Evolutionary conservation across 2,888 invertebrate genomes (phyloP), one percentile per base, ranked within the genome.

Genomic region (Ophion costatus): DNA sequence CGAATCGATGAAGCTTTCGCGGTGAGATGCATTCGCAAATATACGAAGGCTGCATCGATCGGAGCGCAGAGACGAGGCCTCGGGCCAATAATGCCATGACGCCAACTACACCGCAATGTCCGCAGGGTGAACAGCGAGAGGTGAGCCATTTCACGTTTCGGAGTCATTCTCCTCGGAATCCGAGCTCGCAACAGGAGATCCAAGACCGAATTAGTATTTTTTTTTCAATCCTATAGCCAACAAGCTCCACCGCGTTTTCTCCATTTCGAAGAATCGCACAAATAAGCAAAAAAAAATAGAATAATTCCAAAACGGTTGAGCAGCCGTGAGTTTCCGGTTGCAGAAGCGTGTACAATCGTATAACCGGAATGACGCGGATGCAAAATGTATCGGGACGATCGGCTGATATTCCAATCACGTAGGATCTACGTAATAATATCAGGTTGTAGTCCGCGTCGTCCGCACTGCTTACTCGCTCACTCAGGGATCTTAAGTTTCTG

Each of bases 401-500:
- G 51, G 69, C 63, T 64, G 69, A 70, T 38, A 74, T 64, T 75
- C 14, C 45, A 11, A 42, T 64, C 56, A n/a, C 67, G 42, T 74
- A n/a, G 38, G 29, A 80, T 80, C 73, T 66, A 67, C 29, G 51
- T 51, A 51, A 45, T 51, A 56, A 57, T 74, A 70, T 70, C 82
- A 59, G 42, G 79, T 77, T 77, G 64, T 79, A 51, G 20, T 33
- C 29, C 67, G 17, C 51, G 4, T 51, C 61, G 73, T 56, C 67
- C 73, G 24, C 42, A 11, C 61, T 75, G 75, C 69, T 63, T 69
- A 70, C 70, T 42, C 79, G 33, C 51, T 51, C 17, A 17, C 51
- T 51, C 63, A 57, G 45, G 69, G 69, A 64, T 83, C 79, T 70
- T 70, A 42, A 63, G 61, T 79, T 56, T 70, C 83, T 64, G 74